These are phyloP conservation scores for Drosophila conformis DNA, from an alignment of 2,888 invertebrate genomes.

Conservation along the genomic window DNA sequence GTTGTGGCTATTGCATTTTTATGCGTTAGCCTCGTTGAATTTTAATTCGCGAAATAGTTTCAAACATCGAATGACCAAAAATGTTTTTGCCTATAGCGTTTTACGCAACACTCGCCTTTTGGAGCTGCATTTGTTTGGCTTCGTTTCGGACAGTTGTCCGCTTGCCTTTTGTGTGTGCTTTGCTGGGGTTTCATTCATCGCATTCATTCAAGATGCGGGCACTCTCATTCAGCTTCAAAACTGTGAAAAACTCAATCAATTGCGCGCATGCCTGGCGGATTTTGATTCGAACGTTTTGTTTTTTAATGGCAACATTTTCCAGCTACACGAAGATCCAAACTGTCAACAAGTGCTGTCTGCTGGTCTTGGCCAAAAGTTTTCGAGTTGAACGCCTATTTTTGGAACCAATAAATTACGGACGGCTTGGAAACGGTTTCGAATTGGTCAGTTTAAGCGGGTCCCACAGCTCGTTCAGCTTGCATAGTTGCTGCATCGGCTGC, in stretches of 20 bases:
- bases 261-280: slow-evolving; percentile 49
- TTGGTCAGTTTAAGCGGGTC: slow-evolving; percentile 41
- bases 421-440: slow-evolving; percentile 39
- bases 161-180: slow-evolving; percentile 27
- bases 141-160: slow-evolving; percentile 21
- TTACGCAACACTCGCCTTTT: slow-evolving; percentile 53
- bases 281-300: slow-evolving; percentile 22
- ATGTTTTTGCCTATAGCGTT: slow-evolving; percentile 17
- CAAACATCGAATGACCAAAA: slow-evolving; percentile 44
- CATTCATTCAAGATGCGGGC: slow-evolving; percentile 35
- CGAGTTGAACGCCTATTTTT: slow-evolving; percentile 53
- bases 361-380: slow-evolving; percentile 49
- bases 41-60: slow-evolving; percentile 73
- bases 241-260: slow-evolving; percentile 76
- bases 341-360: slow-evolving; percentile 13
- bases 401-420: slow-evolving; percentile 77
- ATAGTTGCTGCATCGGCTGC: slow-evolving; percentile 19
- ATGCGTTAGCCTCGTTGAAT: slow-evolving; percentile 69
- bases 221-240: slow-evolving; percentile 21
- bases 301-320: slow-evolving; percentile 56
- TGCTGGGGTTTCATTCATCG: slow-evolving; percentile 38
- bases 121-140: slow-evolving; percentile 15
- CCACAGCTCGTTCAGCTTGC: slow-evolving; percentile 37
- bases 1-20: slow-evolving; percentile 46
- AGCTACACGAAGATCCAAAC: slow-evolving; percentile 52